Evolutionary conservation across 2,888 invertebrate genomes (phyloP), one percentile per base, ranked within the genome.

Genomic region (Palloptera scutellata): DNA sequence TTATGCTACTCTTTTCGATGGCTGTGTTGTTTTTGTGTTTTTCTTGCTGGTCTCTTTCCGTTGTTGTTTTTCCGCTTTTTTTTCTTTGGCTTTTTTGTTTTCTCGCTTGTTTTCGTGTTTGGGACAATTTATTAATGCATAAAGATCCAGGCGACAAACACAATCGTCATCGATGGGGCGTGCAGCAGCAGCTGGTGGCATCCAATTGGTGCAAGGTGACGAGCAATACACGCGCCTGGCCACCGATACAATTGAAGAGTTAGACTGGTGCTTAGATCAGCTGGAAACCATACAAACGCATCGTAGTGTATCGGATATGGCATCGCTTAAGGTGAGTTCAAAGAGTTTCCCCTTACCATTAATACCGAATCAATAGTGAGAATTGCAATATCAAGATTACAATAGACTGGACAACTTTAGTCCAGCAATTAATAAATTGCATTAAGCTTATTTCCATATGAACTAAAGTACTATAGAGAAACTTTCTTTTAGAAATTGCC

Each of bases 211-310:
- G 53, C 85, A 84, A 69, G 85, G 85, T 70, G 96, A 97, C 88
- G 97, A 96, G 85, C 89, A 91, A 81, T 96, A 95, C 87, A 92
- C 93, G 89, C 96, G 96, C 86, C 87, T 97, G 85, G 97, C 97
- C 68, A 88, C 95, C 86, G 97, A 98, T 86, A 98, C 98, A 57
- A 92, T 98, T 87, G 98, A 99, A 85, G 99, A 99, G 88, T 88
- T 99, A 86, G 99, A 99, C 88, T 99, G 99, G 99, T 99, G 99
- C 86, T 89, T 99, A 87, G 98, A 99, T 88, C 98, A 99, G 88
- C 88, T 99, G 86, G 98, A 99, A 88, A 98, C 97, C 76, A 98
- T 99, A 86, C 98, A 99, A 89, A 98, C 98, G 71, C 98, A 99
- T 87, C 92, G 98, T 84, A 98, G 97, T 80, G 99, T 99, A 79